These are phyloP conservation scores for Hypomecis atomaria DNA, from an alignment of 2,888 invertebrate genomes.

Conservation along the genomic window DNA sequence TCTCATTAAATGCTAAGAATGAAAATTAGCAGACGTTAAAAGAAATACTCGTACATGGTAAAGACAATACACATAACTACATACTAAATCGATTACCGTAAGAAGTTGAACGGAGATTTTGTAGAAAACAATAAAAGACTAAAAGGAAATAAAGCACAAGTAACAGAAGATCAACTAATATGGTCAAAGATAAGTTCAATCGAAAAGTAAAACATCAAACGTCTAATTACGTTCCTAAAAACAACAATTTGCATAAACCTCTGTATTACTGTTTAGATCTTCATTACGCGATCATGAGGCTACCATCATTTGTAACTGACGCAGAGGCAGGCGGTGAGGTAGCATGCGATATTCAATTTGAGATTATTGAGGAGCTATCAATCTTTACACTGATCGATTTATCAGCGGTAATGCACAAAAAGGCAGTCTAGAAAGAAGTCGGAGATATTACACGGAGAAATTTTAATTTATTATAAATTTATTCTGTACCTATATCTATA, in stretches of 20 bases:
- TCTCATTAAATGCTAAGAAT: not conserved
- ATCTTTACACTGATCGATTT: constrained; percentile 43
- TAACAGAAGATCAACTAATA: not conserved
- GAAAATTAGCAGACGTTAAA: no score
- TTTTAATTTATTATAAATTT: constrained; percentile 1
- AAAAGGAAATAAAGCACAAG: no score
- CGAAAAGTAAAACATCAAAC: constrained; percentile 18
- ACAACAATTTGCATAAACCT: constrained; percentile 43
- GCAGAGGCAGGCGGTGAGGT: constrained; percentile 41
- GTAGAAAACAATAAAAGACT: no score
- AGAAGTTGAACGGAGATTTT: no score
- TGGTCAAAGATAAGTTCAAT: not conserved
- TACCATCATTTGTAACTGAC: constrained; percentile 62
- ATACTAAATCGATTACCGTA: no score
- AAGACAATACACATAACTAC: no score
- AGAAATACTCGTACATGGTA: no score
- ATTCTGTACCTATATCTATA: no score
- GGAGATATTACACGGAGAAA: not conserved
- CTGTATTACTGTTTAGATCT: constrained; percentile 35
- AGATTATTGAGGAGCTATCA: constrained; percentile 51
- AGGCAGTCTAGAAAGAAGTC: constrained; percentile 2
- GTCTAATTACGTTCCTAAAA: constrained; percentile 30
- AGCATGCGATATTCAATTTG: constrained; percentile 52
- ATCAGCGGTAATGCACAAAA: constrained; percentile 29
- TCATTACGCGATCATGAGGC: constrained; percentile 39